Percentiles rank a stretch among this genome's conserved stretches.
phyloP scores from a whole-genome alignment of 1,140 invertebrate species.

The Lineus longissimus region DNA sequence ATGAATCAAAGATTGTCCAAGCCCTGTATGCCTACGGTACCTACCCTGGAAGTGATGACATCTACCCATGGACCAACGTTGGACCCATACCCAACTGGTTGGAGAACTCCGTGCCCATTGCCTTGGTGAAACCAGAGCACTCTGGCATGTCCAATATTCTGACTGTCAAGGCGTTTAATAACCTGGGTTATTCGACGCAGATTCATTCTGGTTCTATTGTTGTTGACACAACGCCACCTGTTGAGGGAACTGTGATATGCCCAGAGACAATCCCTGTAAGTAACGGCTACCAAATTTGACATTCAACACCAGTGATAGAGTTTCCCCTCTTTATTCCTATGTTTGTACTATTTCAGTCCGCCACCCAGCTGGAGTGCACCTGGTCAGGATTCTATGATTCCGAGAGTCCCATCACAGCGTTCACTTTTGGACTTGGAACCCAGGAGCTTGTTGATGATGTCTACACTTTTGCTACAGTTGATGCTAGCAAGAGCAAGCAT shows the following conservation, averaged over 20 bases:
- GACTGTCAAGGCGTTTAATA: conserved; percentile 21
- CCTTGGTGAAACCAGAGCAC: conserved; percentile 11
- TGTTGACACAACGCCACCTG: conserved; percentile 24
- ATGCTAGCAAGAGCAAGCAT: conserved; percentile 10
- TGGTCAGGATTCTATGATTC: conserved; percentile 28
- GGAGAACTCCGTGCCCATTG: conserved; percentile 7
- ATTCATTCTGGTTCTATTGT: conserved; percentile 21
- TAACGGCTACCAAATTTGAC: too few relatives aligned
- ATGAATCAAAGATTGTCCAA: conserved; percentile 14
- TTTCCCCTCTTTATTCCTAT: conserved; percentile 23
- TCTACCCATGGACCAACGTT: conserved; percentile 2
- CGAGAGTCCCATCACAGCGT: conserved; percentile 22
- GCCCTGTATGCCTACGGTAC: conserved; percentile 26
- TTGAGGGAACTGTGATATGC: too few relatives aligned
- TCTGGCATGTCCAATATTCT: conserved; percentile 29
- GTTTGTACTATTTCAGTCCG: conserved; percentile 15
- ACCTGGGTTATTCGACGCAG: conserved; percentile 16
- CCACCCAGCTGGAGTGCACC: conserved; percentile 16
- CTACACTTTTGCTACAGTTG: conserved; percentile 6
- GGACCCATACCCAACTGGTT: neutral
- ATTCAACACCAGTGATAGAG: conserved; percentile 15
- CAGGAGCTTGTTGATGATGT: conserved; percentile 17
- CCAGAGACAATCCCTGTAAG: too few relatives aligned
- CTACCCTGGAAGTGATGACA: conserved; percentile 21
- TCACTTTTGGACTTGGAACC: conserved; percentile 20